A percentile compares a stretch with the other conserved stretches of the same genome.
Evolutionary conservation across 2,113 vertebrate genomes (phyloP).

Genomic region (Pygoscelis adeliae): DNA sequence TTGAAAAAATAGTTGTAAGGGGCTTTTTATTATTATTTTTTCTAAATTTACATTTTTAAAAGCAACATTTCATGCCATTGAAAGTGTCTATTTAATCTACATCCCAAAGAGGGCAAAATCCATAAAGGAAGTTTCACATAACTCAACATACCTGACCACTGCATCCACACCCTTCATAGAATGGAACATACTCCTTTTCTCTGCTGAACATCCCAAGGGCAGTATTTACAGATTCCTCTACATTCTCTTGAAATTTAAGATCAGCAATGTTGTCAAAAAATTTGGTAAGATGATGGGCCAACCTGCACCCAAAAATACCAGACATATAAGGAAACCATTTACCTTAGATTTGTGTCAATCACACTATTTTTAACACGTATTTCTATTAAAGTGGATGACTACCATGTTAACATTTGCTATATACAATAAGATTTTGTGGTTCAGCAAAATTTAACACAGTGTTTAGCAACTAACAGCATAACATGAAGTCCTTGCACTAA

Average conservation of each 20-base stretch:
- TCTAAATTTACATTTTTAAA: background rate
- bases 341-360: background rate
- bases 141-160: slow-evolving; percentile 71
- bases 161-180: slow-evolving; percentile 71
- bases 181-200: slow-evolving; percentile 79
- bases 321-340: background rate
- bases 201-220: slow-evolving; percentile 82
- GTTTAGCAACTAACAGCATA: background rate
- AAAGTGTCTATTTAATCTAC: background rate
- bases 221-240: slow-evolving; percentile 35
- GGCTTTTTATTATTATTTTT: background rate
- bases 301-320: slow-evolving; percentile 65
- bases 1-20: background rate
- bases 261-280: slow-evolving; percentile 80
- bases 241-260: slow-evolving; percentile 74
- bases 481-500: background rate
- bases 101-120: background rate
- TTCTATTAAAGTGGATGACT: background rate
- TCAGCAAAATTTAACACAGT: background rate
- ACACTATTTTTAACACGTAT: background rate
- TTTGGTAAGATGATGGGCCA: slow-evolving; percentile 79
- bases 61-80: background rate
- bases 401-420: background rate
- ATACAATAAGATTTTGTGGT: background rate
- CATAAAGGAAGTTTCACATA: background rate